Evolutionary conservation across 2,113 vertebrate genomes (phyloP), one percentile per base, ranked within the genome.

Genomic region (Cinclus mexicanus): DNA sequence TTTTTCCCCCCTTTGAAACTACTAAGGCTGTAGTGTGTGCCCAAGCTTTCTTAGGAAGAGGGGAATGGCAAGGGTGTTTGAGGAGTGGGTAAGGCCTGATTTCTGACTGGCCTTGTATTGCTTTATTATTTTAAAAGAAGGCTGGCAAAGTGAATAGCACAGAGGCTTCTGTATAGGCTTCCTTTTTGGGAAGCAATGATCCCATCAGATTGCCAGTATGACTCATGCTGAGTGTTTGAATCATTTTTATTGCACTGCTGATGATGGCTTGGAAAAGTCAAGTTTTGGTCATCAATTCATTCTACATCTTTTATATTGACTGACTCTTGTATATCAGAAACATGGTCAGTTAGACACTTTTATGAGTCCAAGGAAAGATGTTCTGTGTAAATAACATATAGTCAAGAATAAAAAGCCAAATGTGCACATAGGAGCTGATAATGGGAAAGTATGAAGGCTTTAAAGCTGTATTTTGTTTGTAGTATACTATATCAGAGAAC

Each of bases 201-300:
- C 83, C 95, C 81, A 95, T 96, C 88, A 89, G 85, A 88, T 94
- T 96, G 90, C 90, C 83, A 76, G 72, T 26, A 64, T 97, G 95
- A 97, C 64, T 97, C 93, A 95, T 75, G 55, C 68, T 94, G 93
- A 83, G 44, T n/a, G 80, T 69, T 83, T 97, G 93, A 95, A 94
- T 97, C 95, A 97, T 95, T 97, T 97, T 97, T 97, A 97, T 95
- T 95, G 65, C 76, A 33, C 71, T 79, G 72, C n/a, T 92, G 90
- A 23, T 90, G 86, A 80, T 97, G 89, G 78, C 85, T 71, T 72
- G 64, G 91, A 94, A 96, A 95, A 97, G 94, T 79, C 93, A 92
- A 88, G 83, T 89, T 96, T 90, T 96, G 83, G 77, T 91, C 91
- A 91, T 97, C 91, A 92, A 65, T 97, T 94, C 89, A 74, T 95